phyloP scores from a whole-genome alignment of 1,140 invertebrate species.

The Bombus polaris region DNA sequence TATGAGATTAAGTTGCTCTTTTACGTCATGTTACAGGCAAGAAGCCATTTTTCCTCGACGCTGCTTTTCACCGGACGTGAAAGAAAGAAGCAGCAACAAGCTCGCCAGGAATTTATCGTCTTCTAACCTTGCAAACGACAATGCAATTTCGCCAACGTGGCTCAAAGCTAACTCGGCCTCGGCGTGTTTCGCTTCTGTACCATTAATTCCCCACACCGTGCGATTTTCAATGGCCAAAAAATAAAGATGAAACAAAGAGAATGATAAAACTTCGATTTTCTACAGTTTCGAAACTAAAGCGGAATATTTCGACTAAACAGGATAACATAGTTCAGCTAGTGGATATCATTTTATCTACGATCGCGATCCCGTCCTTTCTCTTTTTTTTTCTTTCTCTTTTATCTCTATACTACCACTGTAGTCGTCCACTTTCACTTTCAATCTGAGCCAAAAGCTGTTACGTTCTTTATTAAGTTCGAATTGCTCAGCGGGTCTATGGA shows the following conservation, averaged over 20 bases:
- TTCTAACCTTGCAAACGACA: slow-evolving; percentile 41
- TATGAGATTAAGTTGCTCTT: slow-evolving; percentile 57
- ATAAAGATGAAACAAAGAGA: too few species aligned
- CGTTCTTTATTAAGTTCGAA: slow-evolving; percentile 55
- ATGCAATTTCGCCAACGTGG: slow-evolving; percentile 13
- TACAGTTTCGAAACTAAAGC: too few species aligned
- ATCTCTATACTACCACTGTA: background rate
- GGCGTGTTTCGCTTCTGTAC: slow-evolving; percentile 6
- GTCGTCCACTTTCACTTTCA: background rate
- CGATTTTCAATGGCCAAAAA: too few species aligned
- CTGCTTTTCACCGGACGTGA: background rate
- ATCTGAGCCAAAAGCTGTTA: slow-evolving; percentile 39
- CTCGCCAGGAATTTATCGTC: slow-evolving; percentile 42
- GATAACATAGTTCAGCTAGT: too few species aligned
- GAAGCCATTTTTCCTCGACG: slow-evolving; percentile 49
- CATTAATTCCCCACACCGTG: background rate
- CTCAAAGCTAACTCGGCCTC: slow-evolving; percentile 23
- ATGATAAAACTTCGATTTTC: too few species aligned
- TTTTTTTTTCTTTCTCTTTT: background rate
- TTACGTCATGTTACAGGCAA: slow-evolving; percentile 38
- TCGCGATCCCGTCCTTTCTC: background rate
- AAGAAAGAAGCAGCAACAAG: slow-evolving; percentile 1
- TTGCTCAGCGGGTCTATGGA: slow-evolving; percentile 45
- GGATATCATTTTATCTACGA: background rate
- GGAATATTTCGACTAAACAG: too few species aligned